phyloP scores from a whole-genome alignment of 2,888 invertebrate genomes.

The Stramonita haemastoma region DNA sequence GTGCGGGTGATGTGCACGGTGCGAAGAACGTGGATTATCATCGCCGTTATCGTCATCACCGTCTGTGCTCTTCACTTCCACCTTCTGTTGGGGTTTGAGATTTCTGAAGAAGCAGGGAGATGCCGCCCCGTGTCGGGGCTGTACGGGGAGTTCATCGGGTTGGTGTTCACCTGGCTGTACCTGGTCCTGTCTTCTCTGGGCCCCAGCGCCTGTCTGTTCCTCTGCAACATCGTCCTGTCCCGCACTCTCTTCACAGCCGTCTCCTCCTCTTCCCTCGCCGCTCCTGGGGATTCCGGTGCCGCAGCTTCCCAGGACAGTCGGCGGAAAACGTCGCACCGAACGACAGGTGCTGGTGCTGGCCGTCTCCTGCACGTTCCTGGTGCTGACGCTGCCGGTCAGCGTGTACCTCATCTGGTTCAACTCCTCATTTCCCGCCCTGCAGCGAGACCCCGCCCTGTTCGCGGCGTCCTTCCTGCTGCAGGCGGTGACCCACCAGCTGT shows the following conservation, averaged over 20 bases:
- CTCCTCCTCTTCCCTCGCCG: neutral
- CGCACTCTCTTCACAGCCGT: neutral
- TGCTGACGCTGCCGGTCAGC: neutral
- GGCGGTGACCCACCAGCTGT: neutral
- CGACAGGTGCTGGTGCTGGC: neutral
- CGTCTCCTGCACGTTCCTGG: neutral
- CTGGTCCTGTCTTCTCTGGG: neutral
- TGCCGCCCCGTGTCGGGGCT: neutral
- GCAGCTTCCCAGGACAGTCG: neutral
- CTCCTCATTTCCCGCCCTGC: too few relatives aligned
- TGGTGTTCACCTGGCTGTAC: neutral
- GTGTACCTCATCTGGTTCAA: neutral
- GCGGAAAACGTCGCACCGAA: neutral
- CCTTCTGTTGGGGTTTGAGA: neutral
- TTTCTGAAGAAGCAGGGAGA: neutral
- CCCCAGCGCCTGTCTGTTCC: neutral
- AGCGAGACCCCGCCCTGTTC: too few relatives aligned
- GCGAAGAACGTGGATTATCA: neutral
- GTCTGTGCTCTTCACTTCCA: neutral
- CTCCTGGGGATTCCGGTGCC: neutral
- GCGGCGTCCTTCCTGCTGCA: neutral
- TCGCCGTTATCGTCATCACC: neutral
- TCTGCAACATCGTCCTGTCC: neutral
- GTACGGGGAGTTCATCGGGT: neutral
- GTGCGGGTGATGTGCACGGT: neutral